A percentile compares a stretch with the other conserved stretches of the same genome.
phyloP scores from a whole-genome alignment of 2,888 invertebrate species.

The Apodemia mormo region DNA sequence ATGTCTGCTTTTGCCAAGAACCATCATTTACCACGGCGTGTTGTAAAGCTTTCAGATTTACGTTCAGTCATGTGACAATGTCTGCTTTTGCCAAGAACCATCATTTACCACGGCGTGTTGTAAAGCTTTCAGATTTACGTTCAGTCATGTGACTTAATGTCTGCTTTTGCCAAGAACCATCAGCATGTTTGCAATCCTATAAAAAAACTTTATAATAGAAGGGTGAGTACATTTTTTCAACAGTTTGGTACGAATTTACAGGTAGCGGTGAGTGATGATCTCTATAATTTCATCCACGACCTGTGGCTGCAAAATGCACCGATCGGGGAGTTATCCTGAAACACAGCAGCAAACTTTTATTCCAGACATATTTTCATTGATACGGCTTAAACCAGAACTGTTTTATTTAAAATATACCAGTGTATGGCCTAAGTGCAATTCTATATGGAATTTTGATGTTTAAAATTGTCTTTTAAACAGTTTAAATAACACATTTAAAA shows the following conservation, averaged over 20 bases:
- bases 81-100: no score
- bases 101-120: no score
- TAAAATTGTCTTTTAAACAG: not conserved
- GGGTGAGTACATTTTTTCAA: not conserved
- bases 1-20: no score
- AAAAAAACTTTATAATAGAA: not conserved
- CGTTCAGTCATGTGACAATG: no score
- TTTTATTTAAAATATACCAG: not conserved
- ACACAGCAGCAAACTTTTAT: slow-evolving; percentile 28
- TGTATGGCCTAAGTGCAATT: slow-evolving; percentile 10
- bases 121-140: no score
- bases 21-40: no score
- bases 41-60: no score
- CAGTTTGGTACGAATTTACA: slow-evolving; percentile 48
- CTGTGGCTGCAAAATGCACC: slow-evolving; percentile 98
- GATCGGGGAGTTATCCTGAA: slow-evolving; percentile 96
- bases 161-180: no score
- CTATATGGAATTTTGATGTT: not conserved
- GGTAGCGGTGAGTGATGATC: slow-evolving; percentile 95
- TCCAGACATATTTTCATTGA: slow-evolving; percentile 22
- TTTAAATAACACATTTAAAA: not conserved
- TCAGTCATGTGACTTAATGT: no score
- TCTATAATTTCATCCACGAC: slow-evolving; percentile 97
- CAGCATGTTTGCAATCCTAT: no score
- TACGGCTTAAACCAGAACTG: slow-evolving; percentile 19